phyloP scores from a whole-genome alignment of 2,888 invertebrate genomes.

The Eremobia ochroleuca region DNA sequence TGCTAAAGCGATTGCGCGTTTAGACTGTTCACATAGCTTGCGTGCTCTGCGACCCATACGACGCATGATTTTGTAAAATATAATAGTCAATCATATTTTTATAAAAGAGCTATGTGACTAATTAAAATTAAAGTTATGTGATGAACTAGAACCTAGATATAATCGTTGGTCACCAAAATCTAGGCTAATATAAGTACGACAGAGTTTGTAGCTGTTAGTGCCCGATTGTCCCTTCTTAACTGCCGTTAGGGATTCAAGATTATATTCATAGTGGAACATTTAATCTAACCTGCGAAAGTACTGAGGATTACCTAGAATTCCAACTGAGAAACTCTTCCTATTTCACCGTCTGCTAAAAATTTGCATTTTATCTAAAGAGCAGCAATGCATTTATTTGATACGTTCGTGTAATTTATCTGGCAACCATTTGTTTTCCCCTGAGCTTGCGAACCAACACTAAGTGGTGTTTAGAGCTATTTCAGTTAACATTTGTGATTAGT shows the following conservation, averaged over 20 bases:
- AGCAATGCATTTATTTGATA: constrained; percentile 65
- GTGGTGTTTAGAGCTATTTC: constrained; percentile 60
- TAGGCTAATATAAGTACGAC: not conserved
- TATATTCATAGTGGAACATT: constrained; percentile 47
- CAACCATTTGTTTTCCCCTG: constrained; percentile 59
- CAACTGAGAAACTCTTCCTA: constrained; percentile 50
- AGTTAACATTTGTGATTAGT: constrained; percentile 61
- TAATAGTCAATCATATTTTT: not conserved
- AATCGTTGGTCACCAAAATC: constrained; percentile 1
- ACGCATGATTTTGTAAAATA: not conserved
- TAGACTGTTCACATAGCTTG: constrained; percentile 7
- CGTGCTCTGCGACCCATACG: not conserved
- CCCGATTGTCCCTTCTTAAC: constrained; percentile 38
- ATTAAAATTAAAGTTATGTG: not conserved
- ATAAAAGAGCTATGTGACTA: not conserved
- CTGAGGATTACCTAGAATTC: constrained; percentile 54
- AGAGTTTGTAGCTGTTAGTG: constrained; percentile 18
- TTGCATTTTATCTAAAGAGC: constrained; percentile 65
- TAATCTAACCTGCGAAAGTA: constrained; percentile 51
- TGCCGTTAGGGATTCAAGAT: constrained; percentile 38
- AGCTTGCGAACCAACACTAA: constrained; percentile 54
- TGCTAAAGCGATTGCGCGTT: constrained; percentile 16
- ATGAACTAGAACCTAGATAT: not conserved
- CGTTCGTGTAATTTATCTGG: constrained; percentile 59
- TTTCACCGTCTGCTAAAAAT: constrained; percentile 59